Evolutionary conservation across 2,797 vertebrate species (phyloP).

Genomic region (Poecile montanus): DNA sequence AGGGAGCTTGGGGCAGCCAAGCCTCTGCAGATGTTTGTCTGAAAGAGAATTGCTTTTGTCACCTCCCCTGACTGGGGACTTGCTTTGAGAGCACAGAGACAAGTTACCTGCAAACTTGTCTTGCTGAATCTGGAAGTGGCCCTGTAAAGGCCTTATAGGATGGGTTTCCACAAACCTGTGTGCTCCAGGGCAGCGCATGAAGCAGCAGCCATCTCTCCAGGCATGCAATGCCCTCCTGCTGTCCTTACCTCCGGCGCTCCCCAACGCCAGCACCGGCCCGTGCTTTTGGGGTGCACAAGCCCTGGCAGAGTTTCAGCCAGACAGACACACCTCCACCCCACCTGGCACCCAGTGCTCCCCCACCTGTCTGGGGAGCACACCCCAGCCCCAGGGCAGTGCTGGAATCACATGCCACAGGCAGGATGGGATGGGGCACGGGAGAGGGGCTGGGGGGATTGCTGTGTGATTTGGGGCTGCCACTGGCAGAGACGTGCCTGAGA

Average conservation of each 20-base stretch:
- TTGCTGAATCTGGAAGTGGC: neutral
- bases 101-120: neutral
- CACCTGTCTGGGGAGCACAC: fast-evolving
- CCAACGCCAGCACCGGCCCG: fast-evolving
- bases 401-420: neutral
- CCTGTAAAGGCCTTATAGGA: neutral
- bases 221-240: neutral
- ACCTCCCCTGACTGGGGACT: neutral
- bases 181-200: fast-evolving
- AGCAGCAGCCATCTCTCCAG: neutral
- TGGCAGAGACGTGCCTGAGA: fast-evolving
- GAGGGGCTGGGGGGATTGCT: neutral
- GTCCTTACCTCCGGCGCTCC: fast-evolving
- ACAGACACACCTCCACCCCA: neutral
- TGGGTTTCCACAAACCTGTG: neutral
- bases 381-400: fast-evolving
- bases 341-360: fast-evolving
- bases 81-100: neutral
- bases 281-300: neutral
- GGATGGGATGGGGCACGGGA: neutral
- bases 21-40: neutral
- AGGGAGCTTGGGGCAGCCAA: neutral
- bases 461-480: neutral
- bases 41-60: neutral
- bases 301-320: neutral